A percentile compares a stretch with the other conserved stretches of the same genome.
Evolutionary conservation across 2,113 vertebrate species (phyloP).

Genomic region (Calyptommatus sinebrachiatus): DNA sequence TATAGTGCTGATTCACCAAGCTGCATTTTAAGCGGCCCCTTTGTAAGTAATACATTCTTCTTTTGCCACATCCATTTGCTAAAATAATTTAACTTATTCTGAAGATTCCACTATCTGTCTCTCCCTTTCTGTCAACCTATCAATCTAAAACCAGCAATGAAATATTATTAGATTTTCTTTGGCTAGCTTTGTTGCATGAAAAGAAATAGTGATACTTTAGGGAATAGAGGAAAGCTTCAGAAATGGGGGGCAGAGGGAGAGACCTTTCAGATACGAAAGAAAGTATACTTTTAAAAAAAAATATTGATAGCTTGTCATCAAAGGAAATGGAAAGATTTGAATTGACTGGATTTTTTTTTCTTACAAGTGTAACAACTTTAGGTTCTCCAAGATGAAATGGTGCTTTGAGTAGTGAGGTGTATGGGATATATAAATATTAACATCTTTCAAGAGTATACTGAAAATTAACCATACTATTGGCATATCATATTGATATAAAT

Average conservation of each 20-base stretch:
- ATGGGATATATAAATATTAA: background rate
- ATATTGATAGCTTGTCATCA: background rate
- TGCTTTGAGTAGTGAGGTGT: too few species aligned
- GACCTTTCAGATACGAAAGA: background rate
- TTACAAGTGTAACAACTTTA: background rate
- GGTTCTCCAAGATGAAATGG: background rate
- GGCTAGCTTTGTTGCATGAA: conserved; percentile 15
- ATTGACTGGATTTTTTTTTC: background rate
- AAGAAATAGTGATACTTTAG: background rate
- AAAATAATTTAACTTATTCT: conserved; percentile 37
- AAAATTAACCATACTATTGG: background rate
- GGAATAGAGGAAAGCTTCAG: background rate
- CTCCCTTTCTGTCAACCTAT: conserved; percentile 24
- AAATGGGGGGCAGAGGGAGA: background rate
- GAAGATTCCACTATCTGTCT: background rate
- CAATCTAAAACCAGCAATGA: conserved; percentile 5
- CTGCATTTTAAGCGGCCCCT: conserved; percentile 21
- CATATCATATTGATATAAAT: background rate
- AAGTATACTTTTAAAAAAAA: background rate
- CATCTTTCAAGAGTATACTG: background rate
- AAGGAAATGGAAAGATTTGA: background rate
- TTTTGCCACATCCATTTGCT: conserved; percentile 17
- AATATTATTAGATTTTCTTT: conserved; percentile 40
- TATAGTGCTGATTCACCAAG: conserved; percentile 15
- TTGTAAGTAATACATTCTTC: conserved; percentile 35